phyloP scores from a whole-genome alignment of 2,797 vertebrate genomes.

The Cossypha heuglini region DNA sequence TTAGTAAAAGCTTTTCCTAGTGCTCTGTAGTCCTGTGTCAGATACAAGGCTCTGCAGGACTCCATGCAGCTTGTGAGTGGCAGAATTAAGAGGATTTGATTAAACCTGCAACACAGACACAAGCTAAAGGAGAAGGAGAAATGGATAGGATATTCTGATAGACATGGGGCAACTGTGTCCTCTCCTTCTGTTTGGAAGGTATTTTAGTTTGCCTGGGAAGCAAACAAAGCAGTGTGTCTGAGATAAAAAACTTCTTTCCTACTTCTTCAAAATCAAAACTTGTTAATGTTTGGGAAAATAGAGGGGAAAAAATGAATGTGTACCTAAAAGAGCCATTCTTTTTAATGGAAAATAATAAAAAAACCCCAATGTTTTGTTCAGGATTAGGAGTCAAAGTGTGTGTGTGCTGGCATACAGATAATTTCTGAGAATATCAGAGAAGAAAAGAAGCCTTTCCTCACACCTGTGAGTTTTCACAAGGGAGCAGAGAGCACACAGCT shows the following conservation, averaged over 20 bases:
- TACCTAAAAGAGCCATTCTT: not conserved
- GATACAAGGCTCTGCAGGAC: not conserved
- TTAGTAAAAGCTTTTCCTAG: not conserved
- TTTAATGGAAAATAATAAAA: not conserved
- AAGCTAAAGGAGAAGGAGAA: not conserved
- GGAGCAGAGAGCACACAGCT: not conserved
- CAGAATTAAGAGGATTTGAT: not conserved
- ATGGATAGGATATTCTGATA: not conserved
- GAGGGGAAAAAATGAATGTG: not conserved
- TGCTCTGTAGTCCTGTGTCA: not conserved
- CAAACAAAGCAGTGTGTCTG: not conserved
- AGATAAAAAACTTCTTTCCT: not conserved
- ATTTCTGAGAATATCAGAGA: not conserved
- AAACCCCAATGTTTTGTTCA: not conserved
- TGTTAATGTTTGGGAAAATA: not conserved
- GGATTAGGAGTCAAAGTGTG: not conserved
- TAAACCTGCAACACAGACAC: not conserved
- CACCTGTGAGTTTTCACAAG: not conserved
- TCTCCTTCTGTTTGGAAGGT: not conserved
- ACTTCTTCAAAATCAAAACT: not conserved
- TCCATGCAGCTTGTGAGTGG: not conserved
- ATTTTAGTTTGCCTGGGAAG: not conserved
- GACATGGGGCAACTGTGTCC: not conserved
- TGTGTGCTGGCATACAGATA: not conserved
- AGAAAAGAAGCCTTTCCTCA: not conserved